Evolutionary conservation across 2,797 vertebrate genomes (phyloP).

Genomic region (Anableps anableps): DNA sequence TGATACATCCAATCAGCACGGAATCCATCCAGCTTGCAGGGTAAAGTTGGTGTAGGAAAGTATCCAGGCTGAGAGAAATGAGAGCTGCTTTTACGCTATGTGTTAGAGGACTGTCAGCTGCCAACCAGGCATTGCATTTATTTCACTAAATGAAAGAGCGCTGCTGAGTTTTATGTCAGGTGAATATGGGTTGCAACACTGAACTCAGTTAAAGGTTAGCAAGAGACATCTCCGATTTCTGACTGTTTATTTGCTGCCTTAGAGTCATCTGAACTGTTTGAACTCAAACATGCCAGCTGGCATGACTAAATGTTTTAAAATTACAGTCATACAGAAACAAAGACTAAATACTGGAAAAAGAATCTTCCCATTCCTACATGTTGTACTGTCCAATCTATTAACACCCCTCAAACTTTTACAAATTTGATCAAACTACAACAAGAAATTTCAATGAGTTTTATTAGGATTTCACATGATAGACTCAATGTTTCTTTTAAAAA

Average conservation of each 20-base stretch:
- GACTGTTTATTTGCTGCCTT: neutral
- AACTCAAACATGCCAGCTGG: neutral
- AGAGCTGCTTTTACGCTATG: neutral
- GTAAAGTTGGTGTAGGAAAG: conserved; percentile 65
- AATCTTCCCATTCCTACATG: neutral
- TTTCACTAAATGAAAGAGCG: neutral
- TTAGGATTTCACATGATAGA: neutral
- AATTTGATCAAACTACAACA: neutral
- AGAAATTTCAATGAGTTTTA: neutral
- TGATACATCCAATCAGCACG: conserved; percentile 68
- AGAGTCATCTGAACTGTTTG: neutral
- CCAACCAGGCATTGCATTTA: neutral
- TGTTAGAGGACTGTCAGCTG: conserved; percentile 16
- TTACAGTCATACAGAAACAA: neutral
- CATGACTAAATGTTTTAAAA: too few species aligned
- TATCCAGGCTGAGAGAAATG: conserved; percentile 47
- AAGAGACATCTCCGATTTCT: neutral
- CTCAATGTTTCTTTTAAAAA: neutral
- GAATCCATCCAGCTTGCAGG: conserved; percentile 73
- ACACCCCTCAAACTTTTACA: neutral
- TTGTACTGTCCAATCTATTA: neutral
- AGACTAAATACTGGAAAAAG: neutral
- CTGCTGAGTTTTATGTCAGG: neutral
- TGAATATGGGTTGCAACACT: neutral
- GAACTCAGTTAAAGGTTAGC: neutral